Conservation (phyloP, 2,113 vertebrate species). For the Taxidea taxus region DNA sequence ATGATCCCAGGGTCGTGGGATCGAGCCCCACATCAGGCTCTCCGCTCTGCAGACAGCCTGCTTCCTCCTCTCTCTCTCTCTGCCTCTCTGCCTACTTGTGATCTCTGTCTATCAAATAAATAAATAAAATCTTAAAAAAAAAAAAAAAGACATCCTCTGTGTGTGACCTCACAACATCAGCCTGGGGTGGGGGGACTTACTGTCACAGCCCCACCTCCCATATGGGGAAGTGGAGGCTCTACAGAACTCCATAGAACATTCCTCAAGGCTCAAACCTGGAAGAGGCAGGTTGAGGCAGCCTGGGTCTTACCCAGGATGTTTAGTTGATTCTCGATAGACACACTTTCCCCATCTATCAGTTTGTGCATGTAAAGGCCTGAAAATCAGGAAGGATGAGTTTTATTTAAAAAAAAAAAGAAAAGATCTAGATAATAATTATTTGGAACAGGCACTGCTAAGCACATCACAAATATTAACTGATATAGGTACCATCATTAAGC, state of each 20-base stretch:
- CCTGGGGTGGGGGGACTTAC: background rate
- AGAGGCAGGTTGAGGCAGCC: background rate
- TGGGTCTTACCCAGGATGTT: background rate
- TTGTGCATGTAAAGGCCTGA: background rate
- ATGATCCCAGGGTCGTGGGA: too few relatives aligned
- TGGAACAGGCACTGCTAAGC: background rate
- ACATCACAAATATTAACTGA: background rate
- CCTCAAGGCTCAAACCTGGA: background rate
- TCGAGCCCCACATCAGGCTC: too few relatives aligned
- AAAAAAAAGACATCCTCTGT: background rate
- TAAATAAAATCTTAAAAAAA: too few relatives aligned
- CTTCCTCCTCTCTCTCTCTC: too few relatives aligned
- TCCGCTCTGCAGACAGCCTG: too few relatives aligned
- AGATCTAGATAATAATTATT: background rate
- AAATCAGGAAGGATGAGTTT: background rate
- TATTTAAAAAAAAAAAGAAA: background rate
- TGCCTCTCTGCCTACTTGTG: too few relatives aligned
- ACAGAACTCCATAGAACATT: background rate
- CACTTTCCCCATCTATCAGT: background rate
- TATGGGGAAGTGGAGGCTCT: background rate
- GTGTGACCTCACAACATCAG: background rate
- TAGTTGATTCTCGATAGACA: background rate
- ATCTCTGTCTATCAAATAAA: too few relatives aligned
- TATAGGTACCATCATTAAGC: background rate
- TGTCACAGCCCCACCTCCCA: background rate